Conservation (phyloP, 2,113 vertebrate species). For the Ceyx cyanopectus region DNA sequence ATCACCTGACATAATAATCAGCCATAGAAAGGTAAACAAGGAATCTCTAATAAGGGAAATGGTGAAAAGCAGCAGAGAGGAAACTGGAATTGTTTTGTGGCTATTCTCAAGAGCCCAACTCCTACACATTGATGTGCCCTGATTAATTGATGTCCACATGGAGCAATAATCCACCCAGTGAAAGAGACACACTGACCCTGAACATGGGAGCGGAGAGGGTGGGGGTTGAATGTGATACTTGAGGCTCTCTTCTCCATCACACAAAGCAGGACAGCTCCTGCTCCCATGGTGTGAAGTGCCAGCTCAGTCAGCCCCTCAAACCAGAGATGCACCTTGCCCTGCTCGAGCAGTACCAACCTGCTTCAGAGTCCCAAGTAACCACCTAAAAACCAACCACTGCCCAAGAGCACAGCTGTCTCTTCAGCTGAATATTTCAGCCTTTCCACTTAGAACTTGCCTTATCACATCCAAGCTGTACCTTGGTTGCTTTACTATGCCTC, state of each 20-base stretch:
- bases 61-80: not conserved
- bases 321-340: not conserved
- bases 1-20: slow-evolving; percentile 36
- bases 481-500: not conserved
- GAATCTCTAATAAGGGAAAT: slow-evolving; percentile 8
- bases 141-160: not conserved
- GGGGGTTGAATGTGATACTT: not conserved
- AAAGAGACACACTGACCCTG: not conserved
- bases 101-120: not conserved
- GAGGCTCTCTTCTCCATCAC: not conserved
- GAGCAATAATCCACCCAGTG: not conserved
- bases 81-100: not conserved
- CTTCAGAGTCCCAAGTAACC: not conserved
- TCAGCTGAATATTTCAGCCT: not conserved
- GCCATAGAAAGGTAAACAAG: not conserved
- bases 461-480: not conserved
- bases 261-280: fast-evolving
- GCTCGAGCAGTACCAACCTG: not conserved
- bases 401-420: not conserved
- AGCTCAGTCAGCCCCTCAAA: not conserved
- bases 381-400: fast-evolving
- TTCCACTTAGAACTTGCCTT: not conserved
- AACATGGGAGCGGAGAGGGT: not conserved
- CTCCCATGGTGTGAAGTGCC: fast-evolving
- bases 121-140: not conserved